Conservation (phyloP, 2,797 vertebrate genomes). For the Aplochiton taeniatus region DNA sequence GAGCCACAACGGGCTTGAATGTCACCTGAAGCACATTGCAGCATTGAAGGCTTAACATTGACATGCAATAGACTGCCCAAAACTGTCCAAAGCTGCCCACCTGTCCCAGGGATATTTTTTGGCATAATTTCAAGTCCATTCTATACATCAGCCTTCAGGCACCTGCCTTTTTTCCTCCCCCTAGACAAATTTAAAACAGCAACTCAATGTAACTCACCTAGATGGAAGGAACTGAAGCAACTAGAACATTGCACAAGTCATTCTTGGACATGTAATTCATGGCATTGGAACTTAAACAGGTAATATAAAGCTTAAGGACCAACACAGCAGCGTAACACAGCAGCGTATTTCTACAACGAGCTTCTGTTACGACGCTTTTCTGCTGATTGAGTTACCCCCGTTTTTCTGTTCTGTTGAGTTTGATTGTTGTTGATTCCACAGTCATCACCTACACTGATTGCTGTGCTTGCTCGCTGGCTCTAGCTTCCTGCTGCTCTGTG, state of each 20-base stretch:
- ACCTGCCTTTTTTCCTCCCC: not conserved
- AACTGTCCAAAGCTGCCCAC: constrained; percentile 44
- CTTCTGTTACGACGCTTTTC: not conserved
- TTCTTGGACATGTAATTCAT: too few species aligned
- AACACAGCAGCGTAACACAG: too few species aligned
- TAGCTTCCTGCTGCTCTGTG: constrained; percentile 38
- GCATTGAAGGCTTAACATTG: constrained; percentile 49
- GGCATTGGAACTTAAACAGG: not conserved
- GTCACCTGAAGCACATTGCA: constrained; percentile 69
- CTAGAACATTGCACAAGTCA: constrained; percentile 16
- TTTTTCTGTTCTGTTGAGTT: not conserved
- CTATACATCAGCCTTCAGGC: constrained; percentile 34
- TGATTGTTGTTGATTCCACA: constrained; percentile 21
- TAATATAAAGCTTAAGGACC: constrained; percentile 29
- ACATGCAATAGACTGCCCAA: constrained; percentile 10
- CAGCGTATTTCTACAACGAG: not conserved
- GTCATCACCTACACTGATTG: constrained; percentile 28
- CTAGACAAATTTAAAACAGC: constrained; percentile 35
- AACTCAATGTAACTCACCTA: constrained; percentile 35
- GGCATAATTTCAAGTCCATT: constrained; percentile 27
- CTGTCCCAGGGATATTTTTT: constrained; percentile 36
- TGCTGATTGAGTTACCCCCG: not conserved
- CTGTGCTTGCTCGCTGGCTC: constrained; percentile 22
- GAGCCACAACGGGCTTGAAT: constrained; percentile 56
- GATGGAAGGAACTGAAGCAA: constrained; percentile 18